phyloP scores from a whole-genome alignment of 2,797 vertebrate genomes.

The Crypturellus tataupa region DNA sequence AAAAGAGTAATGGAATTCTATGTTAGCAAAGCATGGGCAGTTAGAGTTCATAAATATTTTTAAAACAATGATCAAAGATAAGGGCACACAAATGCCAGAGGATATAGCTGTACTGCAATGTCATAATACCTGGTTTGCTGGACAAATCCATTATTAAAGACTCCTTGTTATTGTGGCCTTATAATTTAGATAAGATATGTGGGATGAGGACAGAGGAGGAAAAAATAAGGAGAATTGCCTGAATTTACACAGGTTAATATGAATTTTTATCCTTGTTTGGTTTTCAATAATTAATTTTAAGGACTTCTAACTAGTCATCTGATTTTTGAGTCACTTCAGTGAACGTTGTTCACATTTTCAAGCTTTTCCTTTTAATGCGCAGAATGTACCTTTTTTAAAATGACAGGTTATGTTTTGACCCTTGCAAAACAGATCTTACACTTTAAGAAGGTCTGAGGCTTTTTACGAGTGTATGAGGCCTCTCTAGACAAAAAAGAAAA shows the following conservation, averaged over 20 bases:
- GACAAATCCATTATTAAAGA: neutral
- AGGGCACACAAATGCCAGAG: neutral
- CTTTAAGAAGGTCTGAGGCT: neutral
- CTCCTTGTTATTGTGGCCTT: neutral
- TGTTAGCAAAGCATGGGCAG: neutral
- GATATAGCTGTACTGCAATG: neutral
- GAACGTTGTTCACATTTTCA: neutral
- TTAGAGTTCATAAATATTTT: neutral
- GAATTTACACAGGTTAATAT: neutral
- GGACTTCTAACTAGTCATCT: neutral
- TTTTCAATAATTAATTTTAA: neutral
- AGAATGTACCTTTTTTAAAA: neutral
- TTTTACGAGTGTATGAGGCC: neutral
- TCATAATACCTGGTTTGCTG: neutral
- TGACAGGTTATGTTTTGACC: neutral
- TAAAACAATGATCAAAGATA: neutral
- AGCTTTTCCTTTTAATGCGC: neutral
- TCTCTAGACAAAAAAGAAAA: too few relatives aligned
- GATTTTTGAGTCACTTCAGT: neutral
- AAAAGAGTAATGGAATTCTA: neutral
- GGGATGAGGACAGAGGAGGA: neutral
- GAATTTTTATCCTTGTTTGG: neutral
- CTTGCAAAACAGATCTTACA: neutral
- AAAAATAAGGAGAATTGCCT: neutral
- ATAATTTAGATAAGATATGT: neutral